phyloP scores from a whole-genome alignment of 2,797 vertebrate genomes.

The Microctenopoma stevenorrisi region DNA sequence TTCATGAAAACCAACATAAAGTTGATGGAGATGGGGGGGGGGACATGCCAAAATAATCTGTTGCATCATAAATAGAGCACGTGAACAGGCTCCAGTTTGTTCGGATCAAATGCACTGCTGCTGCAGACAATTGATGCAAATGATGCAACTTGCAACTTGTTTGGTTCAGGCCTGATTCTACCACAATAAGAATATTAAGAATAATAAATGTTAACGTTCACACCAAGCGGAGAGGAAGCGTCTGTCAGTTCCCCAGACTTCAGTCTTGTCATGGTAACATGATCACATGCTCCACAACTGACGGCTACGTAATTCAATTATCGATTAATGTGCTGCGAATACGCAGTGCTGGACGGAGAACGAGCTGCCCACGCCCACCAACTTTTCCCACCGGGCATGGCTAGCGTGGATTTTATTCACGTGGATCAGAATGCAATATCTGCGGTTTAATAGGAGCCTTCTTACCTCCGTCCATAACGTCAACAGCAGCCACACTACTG shows the following conservation, averaged over 20 bases:
- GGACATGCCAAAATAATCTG: constrained; percentile 17
- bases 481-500: constrained; percentile 86
- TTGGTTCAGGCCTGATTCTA: constrained; percentile 51
- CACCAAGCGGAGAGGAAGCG: constrained; percentile 29
- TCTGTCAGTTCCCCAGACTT: constrained; percentile 59
- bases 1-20: not conserved
- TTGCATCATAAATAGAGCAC: constrained; percentile 55
- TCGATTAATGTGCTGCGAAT: constrained; percentile 69
- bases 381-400: constrained; percentile 72
- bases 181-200: too few species aligned
- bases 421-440: constrained; percentile 1
- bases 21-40: not conserved
- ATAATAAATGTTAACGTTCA: too few species aligned
- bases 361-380: constrained; percentile 73
- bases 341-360: constrained; percentile 43
- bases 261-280: constrained; percentile 72
- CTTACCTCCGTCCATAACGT: constrained; percentile 90
- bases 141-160: constrained; percentile 65
- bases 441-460: not conserved
- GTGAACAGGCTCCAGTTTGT: constrained; percentile 45
- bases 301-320: constrained; percentile 79
- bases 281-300: constrained; percentile 78
- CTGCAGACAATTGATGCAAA: constrained; percentile 55
- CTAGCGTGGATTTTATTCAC: constrained; percentile 31
- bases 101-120: constrained; percentile 33